These are phyloP conservation scores for Brachypodius melanocephalos DNA, from an alignment of 2,113 vertebrate species.

Conservation along the genomic window DNA sequence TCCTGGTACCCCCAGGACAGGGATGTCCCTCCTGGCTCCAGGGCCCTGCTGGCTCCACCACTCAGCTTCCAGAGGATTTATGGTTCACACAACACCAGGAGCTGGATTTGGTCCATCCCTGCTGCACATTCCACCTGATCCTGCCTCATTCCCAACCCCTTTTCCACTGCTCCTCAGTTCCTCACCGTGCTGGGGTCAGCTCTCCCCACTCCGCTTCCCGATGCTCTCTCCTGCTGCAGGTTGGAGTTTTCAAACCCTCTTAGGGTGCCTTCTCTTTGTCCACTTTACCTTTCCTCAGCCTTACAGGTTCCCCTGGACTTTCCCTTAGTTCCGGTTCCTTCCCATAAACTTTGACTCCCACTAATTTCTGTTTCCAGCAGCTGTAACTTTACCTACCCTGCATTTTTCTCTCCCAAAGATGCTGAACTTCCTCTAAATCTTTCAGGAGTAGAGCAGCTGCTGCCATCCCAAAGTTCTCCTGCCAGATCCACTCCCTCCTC, in stretches of 20 bases:
- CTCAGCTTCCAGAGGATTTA: not conserved
- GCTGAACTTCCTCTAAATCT: not conserved
- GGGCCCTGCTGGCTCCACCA: not conserved
- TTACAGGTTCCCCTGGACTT: not conserved
- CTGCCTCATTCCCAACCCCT: not conserved
- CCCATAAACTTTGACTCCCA: not conserved
- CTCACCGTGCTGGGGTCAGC: rapidly evolving
- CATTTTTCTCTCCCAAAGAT: not conserved
- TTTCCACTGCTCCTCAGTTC: not conserved
- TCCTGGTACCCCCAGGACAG: not conserved
- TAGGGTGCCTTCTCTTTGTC: not conserved
- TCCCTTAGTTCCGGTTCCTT: not conserved
- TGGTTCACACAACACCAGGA: not conserved
- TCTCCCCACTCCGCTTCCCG: not conserved
- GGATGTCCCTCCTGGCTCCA: not conserved
- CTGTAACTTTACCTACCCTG: not conserved
- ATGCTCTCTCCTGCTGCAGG: not conserved
- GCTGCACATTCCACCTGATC: not conserved
- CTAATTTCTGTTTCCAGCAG: not conserved
- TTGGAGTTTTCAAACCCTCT: not conserved
- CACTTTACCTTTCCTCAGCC: not conserved
- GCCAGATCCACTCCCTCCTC: not conserved
- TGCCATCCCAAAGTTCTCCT: not conserved
- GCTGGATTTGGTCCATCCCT: not conserved
- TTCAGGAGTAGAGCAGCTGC: not conserved